These are phyloP conservation scores for Ptychoptera albimana DNA, from an alignment of 2,888 invertebrate genomes.

Conservation along the genomic window DNA sequence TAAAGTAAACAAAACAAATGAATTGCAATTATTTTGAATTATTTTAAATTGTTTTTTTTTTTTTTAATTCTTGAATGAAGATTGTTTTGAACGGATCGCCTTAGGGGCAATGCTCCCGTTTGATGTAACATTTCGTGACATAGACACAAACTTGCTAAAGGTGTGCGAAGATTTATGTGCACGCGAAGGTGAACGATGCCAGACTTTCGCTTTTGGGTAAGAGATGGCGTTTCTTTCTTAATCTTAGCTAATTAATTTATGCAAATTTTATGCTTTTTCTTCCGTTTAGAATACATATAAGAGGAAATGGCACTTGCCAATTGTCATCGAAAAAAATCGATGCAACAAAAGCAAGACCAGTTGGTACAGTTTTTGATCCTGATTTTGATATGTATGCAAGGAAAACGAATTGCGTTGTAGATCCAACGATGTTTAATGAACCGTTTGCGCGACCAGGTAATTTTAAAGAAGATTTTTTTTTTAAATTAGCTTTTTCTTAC, in stretches of 20 bases:
- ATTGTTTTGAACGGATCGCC: constrained; percentile 47
- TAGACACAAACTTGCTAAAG: constrained; percentile 40
- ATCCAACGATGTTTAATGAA: constrained; percentile 11
- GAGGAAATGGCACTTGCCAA: constrained; percentile 46
- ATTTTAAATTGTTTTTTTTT: background rate
- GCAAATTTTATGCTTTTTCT: background rate
- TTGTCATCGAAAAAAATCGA: constrained; percentile 33
- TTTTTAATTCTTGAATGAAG: constrained; percentile 30
- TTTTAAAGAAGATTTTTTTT: too few relatives aligned
- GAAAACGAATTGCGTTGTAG: constrained; percentile 35
- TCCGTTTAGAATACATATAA: constrained; percentile 36
- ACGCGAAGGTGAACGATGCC: constrained; percentile 42
- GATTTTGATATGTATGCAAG: constrained; percentile 44
- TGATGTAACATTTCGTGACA: constrained; percentile 42
- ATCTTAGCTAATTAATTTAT: constrained; percentile 1
- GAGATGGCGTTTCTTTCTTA: constrained; percentile 11
- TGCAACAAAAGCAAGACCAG: constrained; percentile 32
- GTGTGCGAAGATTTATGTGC: constrained; percentile 47
- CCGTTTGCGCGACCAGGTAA: background rate
- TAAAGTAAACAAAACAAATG: background rate
- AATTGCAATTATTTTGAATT: background rate
- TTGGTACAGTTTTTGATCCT: constrained; percentile 37
- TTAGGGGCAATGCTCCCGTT: constrained; percentile 43
- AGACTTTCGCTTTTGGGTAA: constrained; percentile 47
- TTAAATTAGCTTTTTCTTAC: too few relatives aligned